Evolutionary conservation across 2,113 vertebrate genomes (phyloP).

Genomic region (Oxyura jamaicensis): DNA sequence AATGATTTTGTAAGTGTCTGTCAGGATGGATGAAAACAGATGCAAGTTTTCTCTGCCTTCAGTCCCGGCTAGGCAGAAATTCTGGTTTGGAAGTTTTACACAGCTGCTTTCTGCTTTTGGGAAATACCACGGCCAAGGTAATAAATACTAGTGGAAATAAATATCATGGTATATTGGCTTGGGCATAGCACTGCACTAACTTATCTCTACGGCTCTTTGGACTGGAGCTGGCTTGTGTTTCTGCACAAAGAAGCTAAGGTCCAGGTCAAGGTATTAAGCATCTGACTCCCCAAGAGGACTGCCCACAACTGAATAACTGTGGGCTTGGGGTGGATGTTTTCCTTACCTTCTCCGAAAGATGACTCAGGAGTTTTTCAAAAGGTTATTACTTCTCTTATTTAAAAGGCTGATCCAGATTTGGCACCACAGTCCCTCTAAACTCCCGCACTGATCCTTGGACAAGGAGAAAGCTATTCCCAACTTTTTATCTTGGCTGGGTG

Average conservation of each 20-base stretch:
- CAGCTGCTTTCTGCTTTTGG: slow-evolving; percentile 38
- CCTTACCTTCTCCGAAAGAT: background rate
- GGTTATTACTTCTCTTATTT: background rate
- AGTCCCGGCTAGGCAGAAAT: background rate
- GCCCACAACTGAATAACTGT: background rate
- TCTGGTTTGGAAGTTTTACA: slow-evolving; percentile 1
- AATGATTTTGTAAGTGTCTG: background rate
- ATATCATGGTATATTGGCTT: slow-evolving; percentile 17
- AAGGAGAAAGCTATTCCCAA: slow-evolving; percentile 28
- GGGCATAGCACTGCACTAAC: slow-evolving; percentile 5
- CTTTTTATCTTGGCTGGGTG: background rate
- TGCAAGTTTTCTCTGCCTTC: background rate
- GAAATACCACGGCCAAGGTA: slow-evolving; percentile 10
- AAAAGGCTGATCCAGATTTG: background rate
- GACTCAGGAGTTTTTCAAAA: background rate
- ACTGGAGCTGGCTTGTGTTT: background rate
- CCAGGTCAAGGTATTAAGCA: background rate
- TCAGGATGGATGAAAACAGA: slow-evolving; percentile 22
- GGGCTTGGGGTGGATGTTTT: background rate
- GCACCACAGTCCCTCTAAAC: background rate
- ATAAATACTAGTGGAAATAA: slow-evolving; percentile 58
- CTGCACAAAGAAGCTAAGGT: background rate
- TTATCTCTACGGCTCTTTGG: slow-evolving; percentile 23
- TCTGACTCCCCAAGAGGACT: background rate
- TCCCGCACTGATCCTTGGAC: background rate